Conservation (phyloP, 2,113 vertebrate species). For the Pao palembangensis region DNA sequence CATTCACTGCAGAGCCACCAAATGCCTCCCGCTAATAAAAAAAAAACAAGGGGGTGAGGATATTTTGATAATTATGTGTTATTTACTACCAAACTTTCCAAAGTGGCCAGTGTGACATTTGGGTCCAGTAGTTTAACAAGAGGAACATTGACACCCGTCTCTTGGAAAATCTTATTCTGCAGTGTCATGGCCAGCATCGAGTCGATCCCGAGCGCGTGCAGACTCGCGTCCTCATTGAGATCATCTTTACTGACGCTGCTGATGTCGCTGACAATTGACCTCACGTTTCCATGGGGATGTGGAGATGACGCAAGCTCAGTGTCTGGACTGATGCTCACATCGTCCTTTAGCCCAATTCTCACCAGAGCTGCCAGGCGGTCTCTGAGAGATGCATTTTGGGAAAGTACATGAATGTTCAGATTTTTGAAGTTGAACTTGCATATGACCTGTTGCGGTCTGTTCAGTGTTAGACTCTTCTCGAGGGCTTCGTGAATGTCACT, state of each 20-base stretch:
- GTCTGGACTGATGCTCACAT: slow-evolving; percentile 1
- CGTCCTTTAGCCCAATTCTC: slow-evolving; percentile 54
- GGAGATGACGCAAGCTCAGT: slow-evolving; percentile 36
- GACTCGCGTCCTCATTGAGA: slow-evolving; percentile 63
- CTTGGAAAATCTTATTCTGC: slow-evolving; percentile 76
- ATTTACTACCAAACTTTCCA: slow-evolving; percentile 67
- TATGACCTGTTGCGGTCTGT: slow-evolving; percentile 78
- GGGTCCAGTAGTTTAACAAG: slow-evolving; percentile 79
- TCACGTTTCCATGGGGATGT: slow-evolving; percentile 62
- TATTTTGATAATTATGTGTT: slow-evolving; percentile 6
- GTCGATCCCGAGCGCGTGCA: slow-evolving; percentile 79
- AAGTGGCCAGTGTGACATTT: slow-evolving; percentile 69
- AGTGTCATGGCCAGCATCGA: slow-evolving; percentile 82
- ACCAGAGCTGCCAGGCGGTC: slow-evolving; percentile 68
- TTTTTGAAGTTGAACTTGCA: slow-evolving; percentile 77
- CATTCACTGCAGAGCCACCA: too few species aligned
- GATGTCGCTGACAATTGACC: slow-evolving; percentile 69
- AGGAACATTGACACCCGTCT: slow-evolving; percentile 76
- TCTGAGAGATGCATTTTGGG: slow-evolving; percentile 67
- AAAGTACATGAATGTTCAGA: slow-evolving; percentile 64
- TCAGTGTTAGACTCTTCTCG: slow-evolving; percentile 68
- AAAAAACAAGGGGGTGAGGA: too few species aligned
- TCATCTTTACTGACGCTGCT: slow-evolving; percentile 54
- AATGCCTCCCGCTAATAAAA: too few species aligned
- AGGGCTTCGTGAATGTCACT: slow-evolving; percentile 77